Conservation (phyloP, 2,797 vertebrate species). For the Fratercula arctica region DNA sequence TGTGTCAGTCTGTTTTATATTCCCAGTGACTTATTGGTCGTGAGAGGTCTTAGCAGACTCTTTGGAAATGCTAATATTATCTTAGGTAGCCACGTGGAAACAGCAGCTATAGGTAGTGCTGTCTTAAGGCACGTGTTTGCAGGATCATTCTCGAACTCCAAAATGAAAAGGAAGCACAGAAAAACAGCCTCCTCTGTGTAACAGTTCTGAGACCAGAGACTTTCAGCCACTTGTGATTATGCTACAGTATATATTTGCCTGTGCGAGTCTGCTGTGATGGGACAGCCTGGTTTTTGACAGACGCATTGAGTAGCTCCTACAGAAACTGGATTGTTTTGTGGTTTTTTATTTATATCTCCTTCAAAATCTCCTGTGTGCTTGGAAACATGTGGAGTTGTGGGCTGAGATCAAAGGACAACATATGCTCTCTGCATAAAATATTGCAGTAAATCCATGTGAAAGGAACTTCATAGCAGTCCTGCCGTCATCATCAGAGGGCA, state of each 20-base stretch:
- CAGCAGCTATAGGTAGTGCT: not conserved
- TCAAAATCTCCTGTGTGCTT: not conserved
- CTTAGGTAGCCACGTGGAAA: not conserved
- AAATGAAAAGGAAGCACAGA: not conserved
- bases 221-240: not conserved
- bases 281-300: not conserved
- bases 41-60: not conserved
- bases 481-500: not conserved
- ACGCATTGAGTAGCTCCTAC: rapidly evolving
- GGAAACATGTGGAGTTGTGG: not conserved
- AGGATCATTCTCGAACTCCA: not conserved
- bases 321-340: not conserved
- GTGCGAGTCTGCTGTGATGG: not conserved
- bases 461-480: not conserved
- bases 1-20: not conserved
- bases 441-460: not conserved
- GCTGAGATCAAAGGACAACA: not conserved
- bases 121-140: not conserved
- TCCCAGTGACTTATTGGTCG: not conserved
- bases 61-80: not conserved
- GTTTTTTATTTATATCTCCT: not conserved
- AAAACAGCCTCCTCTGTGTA: not conserved
- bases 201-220: not conserved
- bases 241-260: not conserved
- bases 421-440: not conserved